phyloP scores from a whole-genome alignment of 2,888 invertebrate genomes.

The Limnephilus rhombicus region DNA sequence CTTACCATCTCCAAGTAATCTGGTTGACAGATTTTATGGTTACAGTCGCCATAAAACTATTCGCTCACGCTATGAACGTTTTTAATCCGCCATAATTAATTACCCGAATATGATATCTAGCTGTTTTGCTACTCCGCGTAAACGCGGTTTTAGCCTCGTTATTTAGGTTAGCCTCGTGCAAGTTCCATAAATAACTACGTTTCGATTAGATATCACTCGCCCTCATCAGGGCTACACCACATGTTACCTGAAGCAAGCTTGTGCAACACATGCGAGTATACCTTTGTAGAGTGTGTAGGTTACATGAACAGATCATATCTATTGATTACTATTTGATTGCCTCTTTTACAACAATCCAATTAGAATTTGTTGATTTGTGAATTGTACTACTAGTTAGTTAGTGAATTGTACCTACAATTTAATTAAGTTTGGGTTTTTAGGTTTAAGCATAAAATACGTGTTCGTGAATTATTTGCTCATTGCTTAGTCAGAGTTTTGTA shows the following conservation, averaged over 20 bases:
- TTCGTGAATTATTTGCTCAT: background rate
- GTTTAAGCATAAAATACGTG: background rate
- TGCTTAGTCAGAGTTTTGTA: background rate
- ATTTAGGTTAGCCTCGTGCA: background rate
- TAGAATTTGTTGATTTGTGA: background rate
- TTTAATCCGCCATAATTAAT: too few relatives aligned
- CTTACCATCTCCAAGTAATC: too few relatives aligned
- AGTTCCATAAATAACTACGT: background rate
- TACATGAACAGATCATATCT: background rate
- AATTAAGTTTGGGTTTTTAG: background rate
- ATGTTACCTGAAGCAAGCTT: background rate
- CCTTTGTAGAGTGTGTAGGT: background rate
- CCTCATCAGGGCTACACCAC: background rate
- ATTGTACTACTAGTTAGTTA: background rate
- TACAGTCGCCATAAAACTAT: too few relatives aligned
- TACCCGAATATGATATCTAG: too few relatives aligned
- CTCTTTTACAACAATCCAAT: background rate
- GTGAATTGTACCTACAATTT: background rate
- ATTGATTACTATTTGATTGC: background rate
- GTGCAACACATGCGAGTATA: background rate
- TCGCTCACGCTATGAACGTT: too few relatives aligned
- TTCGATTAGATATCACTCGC: background rate
- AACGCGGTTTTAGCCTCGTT: background rate
- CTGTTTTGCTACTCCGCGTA: too few relatives aligned
- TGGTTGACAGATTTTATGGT: too few relatives aligned